Conservation (phyloP, 2,888 invertebrate species). For the Flexamia atlantica region DNA sequence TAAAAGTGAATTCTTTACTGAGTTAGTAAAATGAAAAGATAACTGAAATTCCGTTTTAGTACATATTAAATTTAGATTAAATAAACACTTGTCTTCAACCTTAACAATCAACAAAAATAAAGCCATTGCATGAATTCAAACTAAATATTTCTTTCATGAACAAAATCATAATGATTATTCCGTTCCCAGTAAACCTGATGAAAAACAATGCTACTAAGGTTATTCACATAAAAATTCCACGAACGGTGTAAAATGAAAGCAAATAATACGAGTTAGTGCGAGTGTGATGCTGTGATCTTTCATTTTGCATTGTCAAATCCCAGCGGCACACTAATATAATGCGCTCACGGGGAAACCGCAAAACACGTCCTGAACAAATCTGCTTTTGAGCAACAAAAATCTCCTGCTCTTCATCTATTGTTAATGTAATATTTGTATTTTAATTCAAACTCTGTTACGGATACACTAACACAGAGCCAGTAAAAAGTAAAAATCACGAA, state of each 20-base stretch:
- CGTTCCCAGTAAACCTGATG: too few relatives aligned
- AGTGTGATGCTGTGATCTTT: conserved; percentile 39
- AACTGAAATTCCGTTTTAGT: too few relatives aligned
- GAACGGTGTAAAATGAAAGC: conserved; percentile 33
- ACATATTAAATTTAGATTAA: too few relatives aligned
- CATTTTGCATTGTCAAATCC: conserved; percentile 43
- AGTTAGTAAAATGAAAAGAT: too few relatives aligned
- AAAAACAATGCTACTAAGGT: too few relatives aligned
- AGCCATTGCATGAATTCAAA: too few relatives aligned
- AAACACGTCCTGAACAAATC: conserved; percentile 37
- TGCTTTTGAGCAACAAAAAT: conserved; percentile 42
- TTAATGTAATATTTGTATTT: conserved; percentile 25
- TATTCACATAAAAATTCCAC: background rate
- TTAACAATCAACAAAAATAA: too few relatives aligned
- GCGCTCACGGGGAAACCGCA: conserved; percentile 21
- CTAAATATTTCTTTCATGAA: too few relatives aligned
- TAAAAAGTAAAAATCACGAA: too few relatives aligned
- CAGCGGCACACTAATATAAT: conserved; percentile 8
- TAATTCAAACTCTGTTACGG: background rate
- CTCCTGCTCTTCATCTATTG: conserved; percentile 24
- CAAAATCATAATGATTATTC: too few relatives aligned
- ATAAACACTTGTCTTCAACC: too few relatives aligned
- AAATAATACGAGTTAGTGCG: conserved; percentile 19
- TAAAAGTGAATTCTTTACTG: too few relatives aligned
- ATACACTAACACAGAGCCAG: background rate